A percentile compares a stretch with the other conserved stretches of the same genome.
phyloP scores from a whole-genome alignment of 2,797 vertebrate species.

The Serranus cabrilla region DNA sequence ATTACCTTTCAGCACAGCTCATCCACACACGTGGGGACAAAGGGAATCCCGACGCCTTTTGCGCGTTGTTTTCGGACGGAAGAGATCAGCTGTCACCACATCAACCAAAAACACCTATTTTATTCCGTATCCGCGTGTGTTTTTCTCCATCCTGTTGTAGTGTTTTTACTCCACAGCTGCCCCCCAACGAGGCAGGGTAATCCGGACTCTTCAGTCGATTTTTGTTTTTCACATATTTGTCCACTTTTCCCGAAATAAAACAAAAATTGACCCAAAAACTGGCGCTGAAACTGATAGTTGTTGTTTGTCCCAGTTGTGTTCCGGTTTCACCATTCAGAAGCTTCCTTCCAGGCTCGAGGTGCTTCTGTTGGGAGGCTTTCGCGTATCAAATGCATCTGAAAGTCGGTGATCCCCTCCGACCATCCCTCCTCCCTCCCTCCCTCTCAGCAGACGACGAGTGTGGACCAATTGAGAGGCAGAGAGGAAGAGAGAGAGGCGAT shows the following conservation, averaged over 20 bases:
- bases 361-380: conserved; percentile 7
- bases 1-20: conserved; percentile 58
- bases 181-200: background rate
- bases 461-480: conserved; percentile 68
- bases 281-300: background rate
- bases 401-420: conserved; percentile 51
- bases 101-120: background rate
- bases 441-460: conserved; percentile 25
- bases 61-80: conserved; percentile 25
- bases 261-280: conserved; percentile 15
- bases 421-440: conserved; percentile 20
- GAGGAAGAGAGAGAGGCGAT: conserved; percentile 9
- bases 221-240: conserved; percentile 36
- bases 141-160: conserved; percentile 48
- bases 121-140: conserved; percentile 6
- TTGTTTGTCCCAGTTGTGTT: background rate
- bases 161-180: conserved; percentile 21
- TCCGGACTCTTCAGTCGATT: conserved; percentile 4
- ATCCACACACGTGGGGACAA: conserved; percentile 81
- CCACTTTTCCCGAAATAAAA: conserved; percentile 45
- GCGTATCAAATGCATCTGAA: conserved; percentile 47
- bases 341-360: background rate
- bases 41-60: conserved; percentile 72
- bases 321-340: background rate
- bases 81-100: conserved; percentile 38